Conservation (phyloP, 2,888 invertebrate species). For the Anaspis maculata region DNA sequence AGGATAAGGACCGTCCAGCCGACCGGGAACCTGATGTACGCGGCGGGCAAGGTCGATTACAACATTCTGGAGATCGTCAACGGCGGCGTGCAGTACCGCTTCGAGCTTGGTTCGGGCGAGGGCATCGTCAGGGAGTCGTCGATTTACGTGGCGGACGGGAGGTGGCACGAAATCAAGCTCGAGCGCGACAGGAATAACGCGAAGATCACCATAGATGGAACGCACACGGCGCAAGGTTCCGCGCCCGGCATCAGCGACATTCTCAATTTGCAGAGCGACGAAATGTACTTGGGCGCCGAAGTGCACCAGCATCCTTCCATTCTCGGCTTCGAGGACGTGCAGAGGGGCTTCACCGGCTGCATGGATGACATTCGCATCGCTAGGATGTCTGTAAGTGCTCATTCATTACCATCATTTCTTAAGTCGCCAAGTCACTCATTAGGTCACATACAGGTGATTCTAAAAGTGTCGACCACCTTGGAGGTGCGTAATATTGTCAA, state of each 20-base stretch:
- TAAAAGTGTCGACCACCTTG: no score
- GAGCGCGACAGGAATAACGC: slow-evolving; percentile 76
- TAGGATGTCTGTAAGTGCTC: slow-evolving; percentile 55
- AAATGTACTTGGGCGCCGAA: slow-evolving; percentile 78
- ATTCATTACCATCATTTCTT: no score
- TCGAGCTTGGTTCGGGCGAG: slow-evolving; percentile 88
- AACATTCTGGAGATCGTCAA: slow-evolving; percentile 80
- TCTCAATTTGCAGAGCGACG: slow-evolving; percentile 75
- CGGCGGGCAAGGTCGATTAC: slow-evolving; percentile 80
- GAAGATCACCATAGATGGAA: slow-evolving; percentile 70
- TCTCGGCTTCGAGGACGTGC: slow-evolving; percentile 63
- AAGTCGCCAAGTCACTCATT: no score
- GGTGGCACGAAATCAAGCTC: slow-evolving; percentile 73
- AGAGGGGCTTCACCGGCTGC: slow-evolving; percentile 80
- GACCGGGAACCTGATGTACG: slow-evolving; percentile 78
- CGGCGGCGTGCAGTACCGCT: slow-evolving; percentile 81
- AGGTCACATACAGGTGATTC: no score
- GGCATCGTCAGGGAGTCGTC: slow-evolving; percentile 71
- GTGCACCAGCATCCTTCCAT: slow-evolving; percentile 69
- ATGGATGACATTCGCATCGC: slow-evolving; percentile 79
- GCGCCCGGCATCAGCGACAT: slow-evolving; percentile 77
- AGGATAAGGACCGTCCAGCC: slow-evolving; percentile 75
- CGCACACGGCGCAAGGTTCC: slow-evolving; percentile 61
- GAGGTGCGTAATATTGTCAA: no score
- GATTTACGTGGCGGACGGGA: slow-evolving; percentile 72